phyloP scores from a whole-genome alignment of 2,797 vertebrate genomes.

The Selene dorsalis region DNA sequence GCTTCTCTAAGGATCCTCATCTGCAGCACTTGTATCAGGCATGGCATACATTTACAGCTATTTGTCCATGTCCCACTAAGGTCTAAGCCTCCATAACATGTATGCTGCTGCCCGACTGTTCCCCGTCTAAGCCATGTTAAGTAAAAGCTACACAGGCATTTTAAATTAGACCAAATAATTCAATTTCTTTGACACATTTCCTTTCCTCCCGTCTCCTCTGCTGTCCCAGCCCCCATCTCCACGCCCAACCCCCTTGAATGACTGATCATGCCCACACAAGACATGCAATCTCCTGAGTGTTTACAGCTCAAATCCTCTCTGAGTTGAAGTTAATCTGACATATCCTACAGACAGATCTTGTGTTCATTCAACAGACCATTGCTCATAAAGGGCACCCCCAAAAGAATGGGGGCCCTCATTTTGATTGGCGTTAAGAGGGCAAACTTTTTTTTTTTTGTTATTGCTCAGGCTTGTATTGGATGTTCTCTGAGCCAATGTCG shows the following conservation, averaged over 20 bases:
- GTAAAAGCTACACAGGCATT: conserved; percentile 71
- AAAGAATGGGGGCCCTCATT: conserved; percentile 68
- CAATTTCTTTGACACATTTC: conserved; percentile 67
- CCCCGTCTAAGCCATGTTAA: conserved; percentile 62
- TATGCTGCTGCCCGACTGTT: conserved; percentile 40
- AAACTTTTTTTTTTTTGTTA: conserved; percentile 78
- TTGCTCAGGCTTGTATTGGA: conserved; percentile 69
- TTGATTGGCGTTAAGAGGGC: conserved; percentile 75
- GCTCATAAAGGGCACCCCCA: conserved; percentile 74
- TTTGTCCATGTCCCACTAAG: conserved; percentile 74
- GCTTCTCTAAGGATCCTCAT: conserved; percentile 63
- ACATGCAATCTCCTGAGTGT: conserved; percentile 76
- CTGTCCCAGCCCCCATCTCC: conserved; percentile 16
- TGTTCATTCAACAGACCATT: conserved; percentile 80
- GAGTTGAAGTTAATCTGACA: conserved; percentile 84
- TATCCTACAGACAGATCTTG: conserved; percentile 77
- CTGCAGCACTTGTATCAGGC: conserved; percentile 41
- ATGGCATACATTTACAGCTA: conserved; percentile 72
- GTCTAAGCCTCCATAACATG: conserved; percentile 78
- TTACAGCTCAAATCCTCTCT: conserved; percentile 79
- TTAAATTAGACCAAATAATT: conserved; percentile 79
- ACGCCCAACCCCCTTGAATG: conserved; percentile 67
- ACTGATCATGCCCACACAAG: conserved; percentile 80
- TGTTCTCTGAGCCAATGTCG: conserved; percentile 66
- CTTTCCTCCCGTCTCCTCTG: conserved; percentile 44